phyloP scores from a whole-genome alignment of 2,113 vertebrate species.

The Oryctolagus cuniculus region mOryCun1.1 NC_091436.1:168002501-168003000 shows the following conservation, averaged over 20 bases:
- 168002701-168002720: neutral
- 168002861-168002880: neutral
- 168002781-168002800: constrained; percentile 2
- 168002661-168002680: neutral
- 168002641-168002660: neutral
- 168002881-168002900: neutral
- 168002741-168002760: neutral
- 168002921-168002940: constrained; percentile 45
- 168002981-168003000: constrained; percentile 60
- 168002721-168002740: neutral
- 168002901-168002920: constrained; percentile 5
- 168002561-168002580: neutral
- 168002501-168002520: neutral
- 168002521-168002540: neutral
- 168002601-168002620: neutral
- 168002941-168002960: constrained; percentile 8
- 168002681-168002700: neutral
- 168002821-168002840: neutral
- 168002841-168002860: neutral
- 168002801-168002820: neutral
- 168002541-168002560: neutral
- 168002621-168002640: neutral
- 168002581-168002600: neutral
- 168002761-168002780: neutral
- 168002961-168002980: neutral